A percentile compares a stretch with the other conserved stretches of the same genome.
phyloP scores from a whole-genome alignment of 1,140 invertebrate species.

The Scylla paramamosain region DNA sequence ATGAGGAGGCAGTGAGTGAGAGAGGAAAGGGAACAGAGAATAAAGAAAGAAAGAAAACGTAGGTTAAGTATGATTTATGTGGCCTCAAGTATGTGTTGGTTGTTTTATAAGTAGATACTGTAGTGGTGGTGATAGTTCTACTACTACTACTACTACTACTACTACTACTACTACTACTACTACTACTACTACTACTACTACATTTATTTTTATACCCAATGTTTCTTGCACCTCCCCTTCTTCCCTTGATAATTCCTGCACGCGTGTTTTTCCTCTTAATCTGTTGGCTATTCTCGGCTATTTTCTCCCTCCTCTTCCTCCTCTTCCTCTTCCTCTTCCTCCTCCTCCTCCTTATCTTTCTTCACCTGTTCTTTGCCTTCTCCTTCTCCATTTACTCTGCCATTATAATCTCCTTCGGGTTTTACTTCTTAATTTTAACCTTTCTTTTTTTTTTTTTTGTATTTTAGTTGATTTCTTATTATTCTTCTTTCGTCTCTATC shows the following conservation, averaged over 20 bases:
- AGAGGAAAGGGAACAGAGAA: no score
- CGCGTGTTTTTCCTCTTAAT: background rate
- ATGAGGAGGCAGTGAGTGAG: no score
- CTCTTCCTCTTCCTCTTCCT: background rate
- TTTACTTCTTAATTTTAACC: no score
- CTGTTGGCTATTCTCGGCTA: background rate
- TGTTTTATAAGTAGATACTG: no score
- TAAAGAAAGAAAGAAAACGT: no score
- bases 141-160: conserved; percentile 23
- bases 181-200: conserved; percentile 1
- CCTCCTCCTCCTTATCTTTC: no score
- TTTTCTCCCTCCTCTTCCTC: background rate
- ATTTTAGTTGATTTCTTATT: background rate
- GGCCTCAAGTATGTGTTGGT: no score
- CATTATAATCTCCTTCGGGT: no score
- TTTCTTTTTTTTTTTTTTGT: background rate
- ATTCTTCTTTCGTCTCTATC: background rate
- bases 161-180: conserved; percentile 23
- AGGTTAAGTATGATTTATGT: no score
- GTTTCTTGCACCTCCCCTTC: background rate
- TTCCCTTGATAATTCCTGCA: background rate
- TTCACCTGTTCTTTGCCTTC: no score
- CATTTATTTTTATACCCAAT: background rate
- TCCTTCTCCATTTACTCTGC: background rate
- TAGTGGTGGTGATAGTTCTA: background rate